A percentile compares a stretch with the other conserved stretches of the same genome.
phyloP scores from a whole-genome alignment of 2,888 invertebrate species.

The Galeruca laticollis region DNA sequence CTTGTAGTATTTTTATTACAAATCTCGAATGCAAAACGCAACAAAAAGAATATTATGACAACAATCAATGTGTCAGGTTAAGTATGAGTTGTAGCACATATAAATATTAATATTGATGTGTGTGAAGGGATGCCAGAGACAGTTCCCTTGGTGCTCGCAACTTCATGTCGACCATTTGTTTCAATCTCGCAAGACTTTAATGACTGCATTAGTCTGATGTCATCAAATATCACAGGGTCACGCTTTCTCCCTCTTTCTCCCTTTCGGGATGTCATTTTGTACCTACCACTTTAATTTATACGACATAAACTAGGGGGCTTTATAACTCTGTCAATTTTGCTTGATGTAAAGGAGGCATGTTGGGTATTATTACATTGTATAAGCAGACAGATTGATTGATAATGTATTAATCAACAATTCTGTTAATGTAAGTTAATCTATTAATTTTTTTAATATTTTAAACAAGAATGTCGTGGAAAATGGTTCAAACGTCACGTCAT shows the following conservation, averaged over 20 bases:
- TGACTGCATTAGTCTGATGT: constrained; percentile 60
- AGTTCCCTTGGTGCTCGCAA: constrained; percentile 65
- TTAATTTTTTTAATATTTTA: no score
- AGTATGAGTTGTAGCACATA: constrained; percentile 43
- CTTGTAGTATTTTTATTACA: background rate
- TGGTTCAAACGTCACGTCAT: no score
- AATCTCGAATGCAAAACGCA: constrained; percentile 5
- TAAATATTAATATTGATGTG: constrained; percentile 63
- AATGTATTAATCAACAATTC: no score
- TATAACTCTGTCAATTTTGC: constrained; percentile 45
- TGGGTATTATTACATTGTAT: no score
- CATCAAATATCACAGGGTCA: constrained; percentile 57
- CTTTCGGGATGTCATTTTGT: constrained; percentile 48
- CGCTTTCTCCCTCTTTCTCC: constrained; percentile 50
- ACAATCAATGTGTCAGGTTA: constrained; percentile 44
- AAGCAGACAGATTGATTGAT: no score
- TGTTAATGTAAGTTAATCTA: no score
- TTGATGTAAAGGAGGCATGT: background rate
- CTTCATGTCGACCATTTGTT: constrained; percentile 67
- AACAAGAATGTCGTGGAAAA: no score
- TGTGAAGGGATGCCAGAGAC: constrained; percentile 68
- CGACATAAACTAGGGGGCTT: constrained; percentile 46
- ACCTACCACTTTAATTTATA: constrained; percentile 51
- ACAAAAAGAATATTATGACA: constrained; percentile 25
- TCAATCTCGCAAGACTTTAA: constrained; percentile 67